Percentiles rank a stretch among this genome's conserved stretches.
Evolutionary conservation across 2,888 invertebrate genomes (phyloP).

Genomic region (Epistrophe eligans): DNA sequence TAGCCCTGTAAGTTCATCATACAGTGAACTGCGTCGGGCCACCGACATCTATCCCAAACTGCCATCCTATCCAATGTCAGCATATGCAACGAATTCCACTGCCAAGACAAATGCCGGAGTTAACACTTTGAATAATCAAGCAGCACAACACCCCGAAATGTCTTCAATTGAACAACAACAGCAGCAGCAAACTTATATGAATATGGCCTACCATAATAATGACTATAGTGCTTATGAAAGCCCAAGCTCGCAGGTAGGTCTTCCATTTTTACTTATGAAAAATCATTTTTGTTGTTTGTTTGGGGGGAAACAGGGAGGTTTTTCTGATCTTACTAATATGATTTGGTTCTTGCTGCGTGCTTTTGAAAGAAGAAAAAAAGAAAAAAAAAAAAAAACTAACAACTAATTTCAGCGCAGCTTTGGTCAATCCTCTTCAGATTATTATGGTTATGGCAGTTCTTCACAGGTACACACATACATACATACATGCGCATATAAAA

Average conservation of each 20-base stretch:
- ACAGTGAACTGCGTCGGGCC: conserved; percentile 93
- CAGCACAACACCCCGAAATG: conserved; percentile 59
- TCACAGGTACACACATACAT: conserved; percentile 86
- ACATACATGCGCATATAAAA: conserved; percentile 3
- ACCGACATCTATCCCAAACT: conserved; percentile 87
- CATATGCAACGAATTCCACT: conserved; percentile 19
- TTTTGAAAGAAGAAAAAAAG: conserved; percentile 31
- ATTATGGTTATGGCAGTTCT: conserved; percentile 87
- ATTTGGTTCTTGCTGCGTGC: conserved; percentile 50
- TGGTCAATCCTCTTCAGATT: conserved; percentile 81
- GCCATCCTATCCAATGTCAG: conserved; percentile 68
- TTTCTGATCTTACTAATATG: conserved; percentile 26
- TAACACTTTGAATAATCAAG: conserved; percentile 6
- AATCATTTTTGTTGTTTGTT: neutral
- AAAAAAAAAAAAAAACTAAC: conserved; percentile 53
- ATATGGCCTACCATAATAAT: conserved; percentile 76
- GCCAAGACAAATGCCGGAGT: conserved; percentile 4
- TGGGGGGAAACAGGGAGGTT: neutral
- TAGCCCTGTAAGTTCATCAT: conserved; percentile 95
- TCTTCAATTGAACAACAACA: conserved; percentile 38
- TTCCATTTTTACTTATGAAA: neutral
- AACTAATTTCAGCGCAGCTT: conserved; percentile 75
- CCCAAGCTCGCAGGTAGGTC: conserved; percentile 84
- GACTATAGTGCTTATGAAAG: conserved; percentile 81
- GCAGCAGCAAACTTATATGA: conserved; percentile 77